Percentiles rank a stretch among this genome's conserved stretches.
Conservation (phyloP, 2,113 vertebrate genomes). For the Limanda limanda region DNA sequence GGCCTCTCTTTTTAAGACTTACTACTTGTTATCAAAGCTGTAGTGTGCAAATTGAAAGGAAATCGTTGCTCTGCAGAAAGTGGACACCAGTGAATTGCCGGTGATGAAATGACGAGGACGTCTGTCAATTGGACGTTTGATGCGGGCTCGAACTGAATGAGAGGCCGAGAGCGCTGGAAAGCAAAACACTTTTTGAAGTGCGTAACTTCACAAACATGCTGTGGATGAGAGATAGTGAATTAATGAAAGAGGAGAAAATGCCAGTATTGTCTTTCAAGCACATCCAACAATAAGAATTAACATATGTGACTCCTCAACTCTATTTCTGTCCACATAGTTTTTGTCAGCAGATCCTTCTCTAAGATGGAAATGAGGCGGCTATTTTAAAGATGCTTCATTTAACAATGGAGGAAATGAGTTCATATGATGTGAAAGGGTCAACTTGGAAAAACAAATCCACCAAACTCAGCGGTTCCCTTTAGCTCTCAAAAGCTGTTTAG, state of each 20-base stretch:
- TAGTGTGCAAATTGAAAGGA: conserved; percentile 47
- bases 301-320: conserved; percentile 34
- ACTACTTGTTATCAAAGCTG: conserved; percentile 56
- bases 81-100: conserved; percentile 59
- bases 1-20: conserved; percentile 19
- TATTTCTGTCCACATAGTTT: conserved; percentile 23
- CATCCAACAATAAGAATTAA: conserved; percentile 48
- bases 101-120: conserved; percentile 64
- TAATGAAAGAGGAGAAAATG: conserved; percentile 52
- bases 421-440: background rate
- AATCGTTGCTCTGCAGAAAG: conserved; percentile 44
- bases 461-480: background rate
- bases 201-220: conserved; percentile 60
- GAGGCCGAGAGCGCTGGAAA: conserved; percentile 37
- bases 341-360: conserved; percentile 1
- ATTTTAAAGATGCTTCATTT: background rate
- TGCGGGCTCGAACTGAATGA: conserved; percentile 56
- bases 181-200: conserved; percentile 67
- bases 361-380: background rate
- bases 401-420: background rate
- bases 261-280: conserved; percentile 43
- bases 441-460: background rate
- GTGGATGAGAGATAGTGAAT: conserved; percentile 41
- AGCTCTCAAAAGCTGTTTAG: background rate
- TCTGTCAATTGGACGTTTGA: conserved; percentile 71